A percentile compares a stretch with the other conserved stretches of the same genome.
These are phyloP conservation scores for Nomada fabriciana DNA, from an alignment of 2,888 invertebrate genomes.

Conservation along the genomic window DNA sequence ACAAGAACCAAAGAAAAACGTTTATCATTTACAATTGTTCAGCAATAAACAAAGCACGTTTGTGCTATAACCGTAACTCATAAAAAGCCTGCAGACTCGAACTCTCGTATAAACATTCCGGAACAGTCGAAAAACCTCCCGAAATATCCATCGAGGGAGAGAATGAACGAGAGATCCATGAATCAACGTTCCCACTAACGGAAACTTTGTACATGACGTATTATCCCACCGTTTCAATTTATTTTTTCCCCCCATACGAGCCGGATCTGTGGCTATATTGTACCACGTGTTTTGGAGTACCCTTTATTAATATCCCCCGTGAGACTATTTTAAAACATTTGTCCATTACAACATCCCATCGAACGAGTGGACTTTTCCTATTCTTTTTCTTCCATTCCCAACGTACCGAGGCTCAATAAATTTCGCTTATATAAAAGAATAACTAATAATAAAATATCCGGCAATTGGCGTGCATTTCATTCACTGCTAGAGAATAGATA, in stretches of 20 bases:
- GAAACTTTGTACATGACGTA: conserved; percentile 20
- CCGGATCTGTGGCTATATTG: background rate
- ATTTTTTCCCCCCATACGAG: background rate
- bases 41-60: no score
- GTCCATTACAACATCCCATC: background rate
- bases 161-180: conserved; percentile 12
- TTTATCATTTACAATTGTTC: background rate
- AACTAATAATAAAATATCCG: no score
- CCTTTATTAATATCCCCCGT: conserved; percentile 2
- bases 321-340: conserved; percentile 1
- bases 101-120: background rate
- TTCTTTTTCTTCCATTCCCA: background rate
- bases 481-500: no score
- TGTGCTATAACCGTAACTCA: background rate
- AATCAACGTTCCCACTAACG: conserved; percentile 14
- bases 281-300: background rate
- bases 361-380: background rate
- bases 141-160: conserved; percentile 3
- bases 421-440: no score
- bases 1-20: no score
- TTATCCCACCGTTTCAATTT: conserved; percentile 23
- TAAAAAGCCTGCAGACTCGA: background rate
- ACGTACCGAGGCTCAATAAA: no score
- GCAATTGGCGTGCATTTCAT: no score
- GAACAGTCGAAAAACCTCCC: background rate